phyloP scores from a whole-genome alignment of 2,113 vertebrate species.

The Suricata suricatta region DNA sequence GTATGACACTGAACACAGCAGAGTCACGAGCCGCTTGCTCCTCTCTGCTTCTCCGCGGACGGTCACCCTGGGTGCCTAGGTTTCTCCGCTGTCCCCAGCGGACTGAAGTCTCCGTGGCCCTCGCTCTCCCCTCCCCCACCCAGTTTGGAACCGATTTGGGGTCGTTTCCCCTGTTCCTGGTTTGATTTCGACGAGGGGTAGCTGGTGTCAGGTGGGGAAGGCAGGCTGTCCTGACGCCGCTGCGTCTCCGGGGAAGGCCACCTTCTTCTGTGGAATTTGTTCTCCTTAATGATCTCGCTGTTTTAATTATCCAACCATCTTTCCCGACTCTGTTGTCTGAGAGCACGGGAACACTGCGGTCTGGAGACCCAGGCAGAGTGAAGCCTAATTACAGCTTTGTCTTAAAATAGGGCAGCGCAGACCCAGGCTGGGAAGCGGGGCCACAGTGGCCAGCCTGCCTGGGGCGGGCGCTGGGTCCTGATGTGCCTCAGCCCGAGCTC shows the following conservation, averaged over 20 bases:
- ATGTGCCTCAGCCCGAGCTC: not conserved
- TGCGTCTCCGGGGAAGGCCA: not conserved
- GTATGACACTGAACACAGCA: accelerated
- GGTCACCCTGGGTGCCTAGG: not conserved
- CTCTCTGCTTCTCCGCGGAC: not conserved
- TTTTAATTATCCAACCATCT: slow-evolving; percentile 9
- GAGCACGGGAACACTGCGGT: not conserved
- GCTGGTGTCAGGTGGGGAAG: not conserved
- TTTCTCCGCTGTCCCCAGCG: accelerated
- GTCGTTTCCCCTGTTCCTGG: not conserved
- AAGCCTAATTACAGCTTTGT: not conserved
- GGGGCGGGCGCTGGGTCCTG: not conserved
- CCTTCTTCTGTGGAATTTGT: not conserved
- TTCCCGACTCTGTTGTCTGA: slow-evolving; percentile 42
- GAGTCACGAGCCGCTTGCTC: accelerated
- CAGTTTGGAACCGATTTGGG: not conserved
- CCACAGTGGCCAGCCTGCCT: no score
- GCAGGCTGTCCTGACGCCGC: not conserved
- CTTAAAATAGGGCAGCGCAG: not conserved
- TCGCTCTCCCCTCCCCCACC: not conserved
- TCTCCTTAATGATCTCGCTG: not conserved
- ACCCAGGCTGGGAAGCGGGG: no score
- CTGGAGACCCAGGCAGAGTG: not conserved
- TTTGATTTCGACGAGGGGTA: not conserved
- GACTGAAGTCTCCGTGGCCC: not conserved